Base-by-base conservation (phyloP, 2,113 vertebrate species). In the Callaeas wilsoni region DNA sequence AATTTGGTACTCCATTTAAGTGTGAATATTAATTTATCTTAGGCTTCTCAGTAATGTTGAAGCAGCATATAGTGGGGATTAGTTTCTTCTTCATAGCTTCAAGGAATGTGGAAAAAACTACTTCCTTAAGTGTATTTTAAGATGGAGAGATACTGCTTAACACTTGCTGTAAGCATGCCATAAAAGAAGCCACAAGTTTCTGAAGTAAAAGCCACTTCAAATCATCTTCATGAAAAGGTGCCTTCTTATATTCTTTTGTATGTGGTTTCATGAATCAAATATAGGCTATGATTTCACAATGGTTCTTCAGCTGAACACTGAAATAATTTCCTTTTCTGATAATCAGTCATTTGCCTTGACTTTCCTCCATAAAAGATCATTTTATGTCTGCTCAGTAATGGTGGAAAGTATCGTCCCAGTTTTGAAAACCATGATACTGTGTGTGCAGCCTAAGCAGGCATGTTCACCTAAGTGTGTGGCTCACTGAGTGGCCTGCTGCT, bases 201-300 rank as follows among this genome's bases (percentile, higher is more conserved):
- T 97, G 95, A 97, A 97, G 94, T 95, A 96, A 96, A 97, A 98
- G 96, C 98, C 97, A 98, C 98, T 98, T 98, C 98, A 98, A 98
- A 97, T 97, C 93, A 70, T 60, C 27, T 49, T 97, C 46, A 62
- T 94, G 89, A 94, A 93, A 95, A 95, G 80, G 86, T 96, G 84
- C 53, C 64, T 44, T 65, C 87, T 91, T 93, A 17, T 9, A 94
- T 90, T 92, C 75, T 91, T 93, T 84, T 84, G 80, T 97, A 46
- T 98, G 98, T 97, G 98, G 97, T 98, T 98, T 97, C 78, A 44
- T 17, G 22, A 94, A 82, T 94, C 67, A 89, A 92, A 93, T 96
- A 67, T 32, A 84, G 84, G 78, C 94, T 93, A 22, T 57, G 71
- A 74, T 90, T 96, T 63, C 42, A 30, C 75, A 92, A 91, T 75